phyloP scores from a whole-genome alignment of 2,888 invertebrate genomes.

The Amphipoea oculea region DNA sequence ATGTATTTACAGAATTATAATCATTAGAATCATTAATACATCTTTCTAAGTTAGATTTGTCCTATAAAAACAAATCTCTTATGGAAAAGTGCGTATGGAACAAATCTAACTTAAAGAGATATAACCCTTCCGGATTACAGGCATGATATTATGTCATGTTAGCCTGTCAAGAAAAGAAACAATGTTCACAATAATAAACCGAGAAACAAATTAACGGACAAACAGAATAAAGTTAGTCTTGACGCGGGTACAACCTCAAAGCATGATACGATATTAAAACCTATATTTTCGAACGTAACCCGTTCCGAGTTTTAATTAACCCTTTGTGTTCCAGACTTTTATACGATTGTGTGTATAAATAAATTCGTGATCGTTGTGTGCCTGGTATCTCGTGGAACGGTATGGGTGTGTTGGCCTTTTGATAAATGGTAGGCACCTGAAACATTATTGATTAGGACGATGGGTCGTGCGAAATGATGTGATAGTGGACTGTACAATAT shows the following conservation, averaged over 20 bases:
- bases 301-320: conserved; percentile 34
- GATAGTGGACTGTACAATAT: not conserved
- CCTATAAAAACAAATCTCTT: no score
- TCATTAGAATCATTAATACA: no score
- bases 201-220: not conserved
- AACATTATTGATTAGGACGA: not conserved
- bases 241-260: conserved; percentile 6
- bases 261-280: conserved; percentile 24
- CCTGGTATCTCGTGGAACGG: not conserved
- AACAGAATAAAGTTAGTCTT: not conserved
- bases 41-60: no score
- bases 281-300: conserved; percentile 29
- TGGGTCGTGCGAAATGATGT: not conserved
- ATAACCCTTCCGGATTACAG: not conserved
- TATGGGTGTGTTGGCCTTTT: not conserved
- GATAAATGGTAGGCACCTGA: not conserved
- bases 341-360: not conserved
- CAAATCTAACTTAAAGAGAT: no score
- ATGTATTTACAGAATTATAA: no score
- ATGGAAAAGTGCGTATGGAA: no score
- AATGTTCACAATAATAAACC: not conserved
- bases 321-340: conserved; percentile 22
- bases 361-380: not conserved
- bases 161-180: not conserved
- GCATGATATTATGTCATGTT: not conserved